Evolutionary conservation across 2,113 vertebrate genomes (phyloP).

Genomic region (Pogonocichla stellata): DNA sequence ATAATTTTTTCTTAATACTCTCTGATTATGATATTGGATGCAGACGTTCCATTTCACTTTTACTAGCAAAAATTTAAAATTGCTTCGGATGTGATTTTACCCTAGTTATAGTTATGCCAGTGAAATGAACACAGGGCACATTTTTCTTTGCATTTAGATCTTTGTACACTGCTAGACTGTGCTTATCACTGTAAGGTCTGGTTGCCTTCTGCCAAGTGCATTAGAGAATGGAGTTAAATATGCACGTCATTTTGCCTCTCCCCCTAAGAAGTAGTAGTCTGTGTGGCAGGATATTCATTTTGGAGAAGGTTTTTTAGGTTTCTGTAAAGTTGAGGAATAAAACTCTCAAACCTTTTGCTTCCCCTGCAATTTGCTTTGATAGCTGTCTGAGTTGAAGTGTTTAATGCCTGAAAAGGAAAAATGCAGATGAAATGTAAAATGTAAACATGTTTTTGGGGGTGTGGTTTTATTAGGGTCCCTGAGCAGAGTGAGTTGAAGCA

Average conservation of each 20-base stretch:
- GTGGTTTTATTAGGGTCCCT: slow-evolving; percentile 73
- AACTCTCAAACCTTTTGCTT: not conserved
- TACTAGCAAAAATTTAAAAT: not conserved
- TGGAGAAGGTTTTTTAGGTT: not conserved
- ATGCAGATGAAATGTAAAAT: not conserved
- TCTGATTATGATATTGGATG: not conserved
- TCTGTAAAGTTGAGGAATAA: not conserved
- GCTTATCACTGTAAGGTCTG: not conserved
- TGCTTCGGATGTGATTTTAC: not conserved
- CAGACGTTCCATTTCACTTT: not conserved
- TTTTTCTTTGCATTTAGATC: not conserved
- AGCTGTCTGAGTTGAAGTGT: not conserved
- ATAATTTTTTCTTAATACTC: not conserved
- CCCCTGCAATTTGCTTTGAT: not conserved
- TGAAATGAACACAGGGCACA: not conserved
- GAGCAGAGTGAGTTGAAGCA: slow-evolving; percentile 83
- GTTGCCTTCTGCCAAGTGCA: not conserved
- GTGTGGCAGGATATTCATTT: not conserved
- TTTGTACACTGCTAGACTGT: not conserved
- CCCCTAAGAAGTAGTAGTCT: not conserved
- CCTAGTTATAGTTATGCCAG: not conserved
- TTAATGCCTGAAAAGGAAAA: not conserved
- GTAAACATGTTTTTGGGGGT: not conserved
- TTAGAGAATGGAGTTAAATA: not conserved
- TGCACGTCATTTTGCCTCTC: not conserved